phyloP scores from a whole-genome alignment of 2,113 vertebrate species.

The Xenus cinereus region DNA sequence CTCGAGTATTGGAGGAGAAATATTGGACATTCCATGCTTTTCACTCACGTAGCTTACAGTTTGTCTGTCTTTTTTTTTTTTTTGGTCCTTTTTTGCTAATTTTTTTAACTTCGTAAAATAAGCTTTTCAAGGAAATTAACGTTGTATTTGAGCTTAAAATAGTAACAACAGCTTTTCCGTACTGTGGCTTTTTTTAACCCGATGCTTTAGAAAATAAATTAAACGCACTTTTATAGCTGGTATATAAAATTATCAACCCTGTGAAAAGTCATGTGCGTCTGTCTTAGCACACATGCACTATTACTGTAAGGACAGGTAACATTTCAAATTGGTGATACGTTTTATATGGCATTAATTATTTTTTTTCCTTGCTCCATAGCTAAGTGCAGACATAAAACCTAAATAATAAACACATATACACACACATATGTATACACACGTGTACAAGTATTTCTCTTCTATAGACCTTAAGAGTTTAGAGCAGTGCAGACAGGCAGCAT shows the following conservation, averaged over 20 bases:
- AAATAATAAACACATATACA: background rate
- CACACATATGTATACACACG: background rate
- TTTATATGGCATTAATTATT: background rate
- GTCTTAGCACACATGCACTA: background rate
- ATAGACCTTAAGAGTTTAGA: slow-evolving; percentile 34
- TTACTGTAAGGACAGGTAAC: background rate
- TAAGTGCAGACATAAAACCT: background rate
- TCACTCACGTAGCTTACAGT: slow-evolving; percentile 66
- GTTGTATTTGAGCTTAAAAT: slow-evolving; percentile 28
- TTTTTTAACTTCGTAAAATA: slow-evolving; percentile 3
- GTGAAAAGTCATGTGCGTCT: background rate
- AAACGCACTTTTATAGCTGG: background rate
- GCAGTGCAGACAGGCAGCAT: slow-evolving; percentile 65
- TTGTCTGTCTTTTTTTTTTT: slow-evolving; percentile 22
- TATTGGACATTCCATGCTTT: slow-evolving; percentile 69
- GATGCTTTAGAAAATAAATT: background rate
- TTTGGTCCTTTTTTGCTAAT: background rate
- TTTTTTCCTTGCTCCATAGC: background rate
- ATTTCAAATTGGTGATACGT: accelerated
- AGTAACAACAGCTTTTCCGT: background rate
- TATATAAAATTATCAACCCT: background rate
- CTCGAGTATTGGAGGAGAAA: slow-evolving; percentile 62
- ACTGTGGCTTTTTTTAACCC: background rate
- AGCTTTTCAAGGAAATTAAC: slow-evolving; percentile 28
- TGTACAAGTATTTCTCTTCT: slow-evolving; percentile 12